Evolutionary conservation across 2,797 vertebrate species (phyloP).

Genomic region (Lepus townsendii): DNA sequence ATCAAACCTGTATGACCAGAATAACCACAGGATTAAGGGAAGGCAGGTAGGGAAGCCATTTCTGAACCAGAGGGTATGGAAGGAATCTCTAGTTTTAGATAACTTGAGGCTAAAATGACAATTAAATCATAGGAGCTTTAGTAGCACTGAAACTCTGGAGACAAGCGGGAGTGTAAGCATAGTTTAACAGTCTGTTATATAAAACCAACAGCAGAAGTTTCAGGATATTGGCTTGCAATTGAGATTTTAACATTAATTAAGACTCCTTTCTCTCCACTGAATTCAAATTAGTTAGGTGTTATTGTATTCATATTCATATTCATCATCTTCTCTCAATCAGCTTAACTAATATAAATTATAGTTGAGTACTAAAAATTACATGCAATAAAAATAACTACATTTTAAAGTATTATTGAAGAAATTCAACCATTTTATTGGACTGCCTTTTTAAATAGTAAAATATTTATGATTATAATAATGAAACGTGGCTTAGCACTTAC

Average conservation of each 20-base stretch:
- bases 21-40: background rate
- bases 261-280: constrained; percentile 2
- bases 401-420: constrained; percentile 62
- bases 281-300: constrained; percentile 47
- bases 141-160: background rate
- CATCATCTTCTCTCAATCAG: constrained; percentile 49
- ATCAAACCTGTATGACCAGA: background rate
- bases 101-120: background rate
- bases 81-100: background rate
- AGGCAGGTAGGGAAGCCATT: background rate
- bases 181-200: constrained; percentile 11
- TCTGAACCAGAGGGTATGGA: background rate
- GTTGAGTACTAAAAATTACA: constrained; percentile 47
- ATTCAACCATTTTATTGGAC: constrained; percentile 29
- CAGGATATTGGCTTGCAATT: background rate
- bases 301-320: constrained; percentile 41
- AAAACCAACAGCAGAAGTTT: background rate
- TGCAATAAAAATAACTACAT: constrained; percentile 47
- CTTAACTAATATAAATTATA: constrained; percentile 59
- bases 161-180: background rate
- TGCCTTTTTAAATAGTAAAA: constrained; percentile 19
- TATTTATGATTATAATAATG: constrained; percentile 53
- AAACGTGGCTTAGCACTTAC: constrained; percentile 88
- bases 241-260: constrained; percentile 49
- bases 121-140: background rate